These are phyloP conservation scores for Drosophila nigrodunni DNA, from an alignment of 1,140 invertebrate genomes.

Conservation along the genomic window DNA sequence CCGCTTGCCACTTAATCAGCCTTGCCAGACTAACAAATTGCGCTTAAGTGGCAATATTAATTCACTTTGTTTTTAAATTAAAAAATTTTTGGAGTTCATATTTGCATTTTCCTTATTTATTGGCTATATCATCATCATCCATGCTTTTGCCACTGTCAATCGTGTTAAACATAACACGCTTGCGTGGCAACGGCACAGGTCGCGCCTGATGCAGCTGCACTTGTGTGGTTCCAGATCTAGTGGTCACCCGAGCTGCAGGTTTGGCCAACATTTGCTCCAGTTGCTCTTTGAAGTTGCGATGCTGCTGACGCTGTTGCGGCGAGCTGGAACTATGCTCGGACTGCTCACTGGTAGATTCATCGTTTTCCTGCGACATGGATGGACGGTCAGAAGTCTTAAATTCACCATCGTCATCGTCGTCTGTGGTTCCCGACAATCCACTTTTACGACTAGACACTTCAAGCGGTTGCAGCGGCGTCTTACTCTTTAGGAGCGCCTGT, in stretches of 20 bases:
- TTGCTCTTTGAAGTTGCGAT: conserved; percentile 62
- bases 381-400: background rate
- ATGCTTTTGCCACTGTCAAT: conserved; percentile 32
- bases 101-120: conserved; percentile 1
- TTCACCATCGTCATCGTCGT: conserved; percentile 30
- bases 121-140: conserved; percentile 30
- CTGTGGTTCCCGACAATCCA: conserved; percentile 1
- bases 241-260: conserved; percentile 41
- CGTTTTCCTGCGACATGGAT: conserved; percentile 28
- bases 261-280: conserved; percentile 70
- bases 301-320: conserved; percentile 11
- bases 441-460: conserved; percentile 31
- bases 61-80: background rate
- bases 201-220: conserved; percentile 14
- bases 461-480: conserved; percentile 55
- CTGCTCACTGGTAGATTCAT: conserved; percentile 14
- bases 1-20: conserved; percentile 1
- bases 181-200: conserved; percentile 73
- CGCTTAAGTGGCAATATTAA: conserved; percentile 6
- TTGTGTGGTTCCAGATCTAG: background rate
- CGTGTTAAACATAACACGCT: conserved; percentile 80
- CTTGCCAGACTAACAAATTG: conserved; percentile 7
- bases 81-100: background rate
- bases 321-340: conserved; percentile 47
- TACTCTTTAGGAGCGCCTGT: conserved; percentile 56